Evolutionary conservation across 2,888 invertebrate genomes (phyloP), one percentile per base, ranked within the genome.

Genomic region (Thereva nobilitata): DNA sequence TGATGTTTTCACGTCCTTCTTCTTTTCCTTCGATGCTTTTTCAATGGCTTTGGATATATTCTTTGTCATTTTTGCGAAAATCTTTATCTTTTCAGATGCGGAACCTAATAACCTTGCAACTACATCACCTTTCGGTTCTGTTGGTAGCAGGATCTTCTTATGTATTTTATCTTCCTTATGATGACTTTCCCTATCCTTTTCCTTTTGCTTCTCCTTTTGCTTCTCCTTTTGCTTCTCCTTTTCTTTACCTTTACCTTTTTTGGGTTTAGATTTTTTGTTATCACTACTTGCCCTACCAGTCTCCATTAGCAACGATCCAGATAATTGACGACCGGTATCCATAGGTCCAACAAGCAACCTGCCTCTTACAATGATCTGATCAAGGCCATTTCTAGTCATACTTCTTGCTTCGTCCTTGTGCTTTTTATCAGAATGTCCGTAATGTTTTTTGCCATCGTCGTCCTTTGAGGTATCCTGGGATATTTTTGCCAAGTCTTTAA

Each of bases 1-100:
- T 34, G 54, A 38, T 38, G 54, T 54, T 12, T 64, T 47, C 9
- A 64, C 38, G 23, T 64, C 64, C 34, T 64, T 53, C 2, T 35
- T 12, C 38, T 64, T 64, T 10, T 64, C 35, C 7, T 54, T 53
- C 4, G 64, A 52, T 34, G 64, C 54, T 35, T 64, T 54, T 4
- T 63, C 54, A 8, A 67, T 59, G n/a, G 67, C 64, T 50, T 67
- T 67, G 23, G 67, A 64, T 6, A 67, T 64, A n/a, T 67, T 38
- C 40, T 64, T 56, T 4, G 67, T 67, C 10, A 67, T 41, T 45
- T 64, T 64, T 5, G 67, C 67, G 12, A 67, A 53, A 40, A 64
- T 49, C 8, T 52, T 57, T 5, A 67, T 55, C 12, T 64, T 67
- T 35, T 67, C 64, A n/a, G 67, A 67, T 38, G 67, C 67, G 3